Evolutionary conservation across 2,113 vertebrate species (phyloP).

Genomic region (Stegostoma tigrinum): DNA sequence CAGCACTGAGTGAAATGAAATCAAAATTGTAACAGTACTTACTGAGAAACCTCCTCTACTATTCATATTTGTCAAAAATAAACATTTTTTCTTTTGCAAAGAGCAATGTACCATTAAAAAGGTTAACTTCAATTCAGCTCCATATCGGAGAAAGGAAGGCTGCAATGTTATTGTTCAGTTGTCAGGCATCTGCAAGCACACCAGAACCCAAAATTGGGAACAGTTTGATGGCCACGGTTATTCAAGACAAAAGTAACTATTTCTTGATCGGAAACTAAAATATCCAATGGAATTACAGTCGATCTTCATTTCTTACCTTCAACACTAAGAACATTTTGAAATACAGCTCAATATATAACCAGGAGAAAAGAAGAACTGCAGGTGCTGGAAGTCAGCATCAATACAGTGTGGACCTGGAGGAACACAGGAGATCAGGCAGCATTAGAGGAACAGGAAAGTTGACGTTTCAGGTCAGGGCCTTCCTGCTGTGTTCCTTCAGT

Average conservation of each 20-base stretch:
- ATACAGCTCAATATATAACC: not conserved
- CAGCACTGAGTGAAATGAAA: not conserved
- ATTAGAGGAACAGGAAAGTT: no score
- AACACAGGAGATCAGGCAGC: no score
- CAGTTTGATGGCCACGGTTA: not conserved
- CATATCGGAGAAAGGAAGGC: not conserved
- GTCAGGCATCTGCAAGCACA: not conserved
- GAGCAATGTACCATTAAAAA: not conserved
- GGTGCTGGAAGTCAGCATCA: no score
- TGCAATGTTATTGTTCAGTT: not conserved
- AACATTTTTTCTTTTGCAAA: not conserved
- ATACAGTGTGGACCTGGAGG: no score
- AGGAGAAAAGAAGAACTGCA: no score
- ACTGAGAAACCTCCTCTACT: not conserved
- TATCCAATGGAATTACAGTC: not conserved
- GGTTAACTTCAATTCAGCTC: not conserved
- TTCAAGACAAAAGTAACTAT: not conserved
- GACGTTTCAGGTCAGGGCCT: no score
- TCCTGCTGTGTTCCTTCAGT: no score
- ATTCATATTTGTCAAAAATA: not conserved
- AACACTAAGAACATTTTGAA: not conserved
- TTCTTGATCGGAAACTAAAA: not conserved
- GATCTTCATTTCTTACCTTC: not conserved
- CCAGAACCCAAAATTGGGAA: not conserved
- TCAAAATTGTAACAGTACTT: not conserved